These are phyloP conservation scores for Sylvilagus bachmani DNA, from an alignment of 2,113 vertebrate species.

Conservation along the genomic window DNA sequence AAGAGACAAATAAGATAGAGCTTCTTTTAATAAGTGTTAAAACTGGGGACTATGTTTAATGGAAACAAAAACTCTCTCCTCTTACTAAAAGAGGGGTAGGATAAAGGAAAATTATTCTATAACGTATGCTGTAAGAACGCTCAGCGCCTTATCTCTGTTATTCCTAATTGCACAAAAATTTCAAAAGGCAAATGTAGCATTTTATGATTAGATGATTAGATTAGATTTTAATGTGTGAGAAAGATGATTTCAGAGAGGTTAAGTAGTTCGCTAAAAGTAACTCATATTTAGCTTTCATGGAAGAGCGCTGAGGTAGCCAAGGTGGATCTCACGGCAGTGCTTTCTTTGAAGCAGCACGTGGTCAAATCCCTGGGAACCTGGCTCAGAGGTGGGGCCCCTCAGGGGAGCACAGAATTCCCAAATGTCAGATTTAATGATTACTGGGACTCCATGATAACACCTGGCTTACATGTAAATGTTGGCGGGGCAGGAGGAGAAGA, in stretches of 20 bases:
- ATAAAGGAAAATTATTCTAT: neutral
- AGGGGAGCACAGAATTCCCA: neutral
- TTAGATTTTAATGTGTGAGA: neutral
- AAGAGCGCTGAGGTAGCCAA: neutral
- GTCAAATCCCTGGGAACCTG: neutral
- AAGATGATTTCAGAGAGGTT: conserved; percentile 5
- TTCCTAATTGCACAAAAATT: neutral
- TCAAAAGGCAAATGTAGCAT: neutral
- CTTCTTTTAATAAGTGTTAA: neutral
- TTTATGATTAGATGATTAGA: neutral
- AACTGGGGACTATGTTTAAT: neutral
- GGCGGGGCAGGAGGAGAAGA: neutral
- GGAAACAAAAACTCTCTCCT: neutral
- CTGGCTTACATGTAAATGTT: neutral
- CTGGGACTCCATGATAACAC: neutral
- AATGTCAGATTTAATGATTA: neutral
- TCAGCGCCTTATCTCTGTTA: neutral
- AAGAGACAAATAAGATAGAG: neutral
- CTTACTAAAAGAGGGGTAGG: neutral
- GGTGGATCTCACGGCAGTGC: neutral
- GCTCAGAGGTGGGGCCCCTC: neutral
- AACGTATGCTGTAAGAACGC: neutral
- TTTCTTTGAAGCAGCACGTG: neutral
- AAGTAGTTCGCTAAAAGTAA: conserved; percentile 17
- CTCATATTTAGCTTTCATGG: neutral